Conservation (phyloP, 2,797 vertebrate species). For the Rhadinocentrus ornatus region DNA sequence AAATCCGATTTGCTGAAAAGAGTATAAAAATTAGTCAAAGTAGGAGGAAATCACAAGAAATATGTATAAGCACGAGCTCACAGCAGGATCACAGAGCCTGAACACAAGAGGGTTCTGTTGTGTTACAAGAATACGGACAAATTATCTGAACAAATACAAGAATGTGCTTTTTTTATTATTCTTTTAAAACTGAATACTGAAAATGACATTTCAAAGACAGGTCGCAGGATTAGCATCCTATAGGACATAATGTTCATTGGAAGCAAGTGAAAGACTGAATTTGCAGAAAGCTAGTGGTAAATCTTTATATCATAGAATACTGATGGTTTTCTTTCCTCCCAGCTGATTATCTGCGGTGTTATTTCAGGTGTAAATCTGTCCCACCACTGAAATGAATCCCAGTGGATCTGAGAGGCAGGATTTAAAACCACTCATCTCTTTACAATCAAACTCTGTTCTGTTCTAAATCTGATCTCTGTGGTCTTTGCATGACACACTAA, state of each 20-base stretch:
- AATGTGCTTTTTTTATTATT: neutral
- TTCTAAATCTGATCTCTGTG: slow-evolving; percentile 20
- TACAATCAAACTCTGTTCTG: slow-evolving; percentile 22
- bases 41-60: slow-evolving; percentile 18
- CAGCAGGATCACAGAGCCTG: neutral
- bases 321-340: slow-evolving; percentile 15
- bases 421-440: slow-evolving; percentile 34
- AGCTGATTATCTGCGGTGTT: slow-evolving; percentile 19
- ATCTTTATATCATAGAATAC: neutral
- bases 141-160: too few species aligned
- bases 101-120: neutral
- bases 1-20: slow-evolving; percentile 29
- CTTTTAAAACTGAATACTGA: neutral
- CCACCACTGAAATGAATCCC: slow-evolving; percentile 15
- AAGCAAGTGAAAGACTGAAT: neutral
- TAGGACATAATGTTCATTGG: neutral
- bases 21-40: slow-evolving; percentile 9
- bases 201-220: slow-evolving; percentile 1
- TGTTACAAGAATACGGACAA: neutral
- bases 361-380: slow-evolving; percentile 41
- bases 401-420: slow-evolving; percentile 8
- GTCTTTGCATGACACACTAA: neutral
- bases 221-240: neutral
- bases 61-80: slow-evolving; percentile 8
- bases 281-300: neutral